A percentile compares a stretch with the other conserved stretches of the same genome.
These are phyloP conservation scores for Passer montanus DNA, from an alignment of 2,113 vertebrate genomes.

Conservation along the genomic window DNA sequence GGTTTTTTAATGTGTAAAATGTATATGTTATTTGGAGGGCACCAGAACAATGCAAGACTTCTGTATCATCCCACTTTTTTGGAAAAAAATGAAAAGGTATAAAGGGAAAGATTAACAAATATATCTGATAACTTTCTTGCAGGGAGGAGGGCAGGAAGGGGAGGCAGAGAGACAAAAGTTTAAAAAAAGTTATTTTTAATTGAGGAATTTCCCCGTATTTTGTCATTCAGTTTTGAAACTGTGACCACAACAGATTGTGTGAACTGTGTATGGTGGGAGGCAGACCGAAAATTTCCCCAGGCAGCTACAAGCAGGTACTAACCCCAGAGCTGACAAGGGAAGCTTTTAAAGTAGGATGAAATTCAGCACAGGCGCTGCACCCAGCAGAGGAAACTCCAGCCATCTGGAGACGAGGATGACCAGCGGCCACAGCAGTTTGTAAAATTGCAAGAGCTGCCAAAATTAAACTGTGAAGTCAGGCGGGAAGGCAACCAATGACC, in stretches of 20 bases:
- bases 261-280: neutral
- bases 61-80: neutral
- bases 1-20: neutral
- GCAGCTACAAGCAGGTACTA: conserved; percentile 33
- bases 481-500: conserved; percentile 61
- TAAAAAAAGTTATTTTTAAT: conserved; percentile 73
- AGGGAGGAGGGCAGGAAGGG: neutral
- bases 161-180: conserved; percentile 44
- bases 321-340: conserved; percentile 13
- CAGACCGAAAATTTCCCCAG: conserved; percentile 53
- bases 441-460: conserved; percentile 66
- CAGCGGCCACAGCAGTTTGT: conserved; percentile 18
- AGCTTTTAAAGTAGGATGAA: neutral
- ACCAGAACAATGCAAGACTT: neutral
- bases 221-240: conserved; percentile 74
- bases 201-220: conserved; percentile 79
- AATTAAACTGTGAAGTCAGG: conserved; percentile 78
- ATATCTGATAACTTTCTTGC: neutral
- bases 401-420: conserved; percentile 55
- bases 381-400: conserved; percentile 53
- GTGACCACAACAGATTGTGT: conserved; percentile 73
- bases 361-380: neutral
- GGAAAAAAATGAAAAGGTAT: neutral
- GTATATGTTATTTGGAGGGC: neutral
- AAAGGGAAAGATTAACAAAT: neutral